Percentiles rank a stretch among this genome's conserved stretches.
Evolutionary conservation across 2,888 invertebrate genomes (phyloP).

Genomic region (Protophormia terraenovae): DNA sequence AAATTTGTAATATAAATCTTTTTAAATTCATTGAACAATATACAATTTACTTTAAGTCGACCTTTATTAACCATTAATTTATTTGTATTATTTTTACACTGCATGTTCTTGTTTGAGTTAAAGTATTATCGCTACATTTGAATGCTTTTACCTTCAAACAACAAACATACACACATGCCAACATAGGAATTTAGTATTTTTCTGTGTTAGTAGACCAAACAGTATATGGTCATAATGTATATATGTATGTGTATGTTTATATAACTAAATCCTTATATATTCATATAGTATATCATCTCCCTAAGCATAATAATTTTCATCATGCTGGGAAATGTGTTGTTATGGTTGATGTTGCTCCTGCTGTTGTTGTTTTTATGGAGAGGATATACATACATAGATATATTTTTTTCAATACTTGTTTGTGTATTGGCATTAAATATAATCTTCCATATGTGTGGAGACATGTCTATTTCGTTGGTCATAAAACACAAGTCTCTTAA

Average conservation of each 20-base stretch:
- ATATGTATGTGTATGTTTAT: neutral
- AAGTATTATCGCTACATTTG: slow-evolving; percentile 10
- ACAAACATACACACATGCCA: neutral
- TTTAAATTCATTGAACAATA: neutral
- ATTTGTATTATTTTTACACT: neutral
- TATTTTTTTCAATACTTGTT: slow-evolving; percentile 1
- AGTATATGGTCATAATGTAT: neutral
- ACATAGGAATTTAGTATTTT: neutral
- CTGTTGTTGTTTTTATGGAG: too few species aligned
- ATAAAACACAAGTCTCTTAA: slow-evolving; percentile 45
- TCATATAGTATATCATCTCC: neutral
- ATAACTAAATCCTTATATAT: neutral
- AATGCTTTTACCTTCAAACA: neutral
- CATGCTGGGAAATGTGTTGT: slow-evolving; percentile 32
- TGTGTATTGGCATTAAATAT: slow-evolving; percentile 27
- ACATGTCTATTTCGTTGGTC: slow-evolving; percentile 39
- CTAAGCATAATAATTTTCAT: slow-evolving; percentile 13
- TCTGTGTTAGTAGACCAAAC: neutral
- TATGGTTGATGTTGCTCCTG: neutral
- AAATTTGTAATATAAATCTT: too few species aligned
- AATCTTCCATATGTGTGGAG: slow-evolving; percentile 41
- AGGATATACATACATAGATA: neutral
- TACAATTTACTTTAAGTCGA: neutral
- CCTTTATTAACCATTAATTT: neutral
- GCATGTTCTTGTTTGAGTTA: neutral